A percentile compares a stretch with the other conserved stretches of the same genome.
phyloP scores from a whole-genome alignment of 2,113 vertebrate species.

The Halichoeres trimaculatus region DNA sequence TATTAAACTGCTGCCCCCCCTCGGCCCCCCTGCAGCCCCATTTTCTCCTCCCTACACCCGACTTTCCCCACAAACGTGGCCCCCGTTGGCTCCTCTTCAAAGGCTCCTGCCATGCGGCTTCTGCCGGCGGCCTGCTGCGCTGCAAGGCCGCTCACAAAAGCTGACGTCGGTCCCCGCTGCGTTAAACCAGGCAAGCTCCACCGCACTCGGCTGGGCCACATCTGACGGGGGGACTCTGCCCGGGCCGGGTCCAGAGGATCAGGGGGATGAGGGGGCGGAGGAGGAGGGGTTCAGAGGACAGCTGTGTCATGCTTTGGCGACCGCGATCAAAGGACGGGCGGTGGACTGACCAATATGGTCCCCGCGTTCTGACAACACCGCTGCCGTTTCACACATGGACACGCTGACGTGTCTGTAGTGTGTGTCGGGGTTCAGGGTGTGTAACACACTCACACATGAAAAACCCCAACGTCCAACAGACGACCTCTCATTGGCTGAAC shows the following conservation, averaged over 20 bases:
- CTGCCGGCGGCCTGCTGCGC: slow-evolving; percentile 74
- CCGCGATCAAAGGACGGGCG: slow-evolving; percentile 57
- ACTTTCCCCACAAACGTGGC: slow-evolving; percentile 66
- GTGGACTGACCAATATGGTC: slow-evolving; percentile 9
- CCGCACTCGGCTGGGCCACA: slow-evolving; percentile 76
- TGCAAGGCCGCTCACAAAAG: slow-evolving; percentile 72
- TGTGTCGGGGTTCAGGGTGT: background rate
- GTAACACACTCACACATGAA: background rate
- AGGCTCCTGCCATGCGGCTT: slow-evolving; percentile 77
- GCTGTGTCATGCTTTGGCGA: slow-evolving; percentile 74
- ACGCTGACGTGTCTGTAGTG: slow-evolving; percentile 1
- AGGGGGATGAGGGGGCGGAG: slow-evolving; percentile 42
- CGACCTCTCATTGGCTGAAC: slow-evolving; percentile 32
- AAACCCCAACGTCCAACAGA: slow-evolving; percentile 41
- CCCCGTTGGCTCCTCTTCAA: slow-evolving; percentile 69
- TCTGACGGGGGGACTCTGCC: slow-evolving; percentile 61
- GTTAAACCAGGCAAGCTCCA: slow-evolving; percentile 72
- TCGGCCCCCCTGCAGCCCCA: slow-evolving; percentile 44
- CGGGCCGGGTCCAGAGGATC: slow-evolving; percentile 50
- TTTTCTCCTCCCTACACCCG: slow-evolving; percentile 64
- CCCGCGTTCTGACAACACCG: slow-evolving; percentile 26
- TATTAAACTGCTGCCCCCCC: slow-evolving; percentile 77
- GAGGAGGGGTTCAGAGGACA: slow-evolving; percentile 46
- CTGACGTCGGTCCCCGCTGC: slow-evolving; percentile 60
- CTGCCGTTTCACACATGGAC: slow-evolving; percentile 40